Base-by-base conservation (phyloP, 2,888 invertebrate genomes). In the Eupeodes latifasciatus region DNA sequence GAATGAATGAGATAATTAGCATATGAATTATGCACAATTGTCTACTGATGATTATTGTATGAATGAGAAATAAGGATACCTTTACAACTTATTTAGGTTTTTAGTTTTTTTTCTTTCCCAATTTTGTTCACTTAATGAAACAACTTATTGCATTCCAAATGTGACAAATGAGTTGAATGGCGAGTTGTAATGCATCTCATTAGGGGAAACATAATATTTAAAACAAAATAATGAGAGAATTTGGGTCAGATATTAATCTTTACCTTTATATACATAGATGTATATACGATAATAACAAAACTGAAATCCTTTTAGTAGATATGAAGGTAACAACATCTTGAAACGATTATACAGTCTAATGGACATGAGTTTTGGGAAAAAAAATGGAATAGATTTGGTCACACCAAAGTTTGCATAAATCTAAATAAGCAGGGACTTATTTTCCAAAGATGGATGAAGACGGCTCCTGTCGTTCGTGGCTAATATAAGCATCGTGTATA, bases 1-100 rank as follows among this genome's bases (percentile, higher is more conserved):
- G 85, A 76, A 88, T 88, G 85, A 88, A 85, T 88, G 69, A 78
- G 67, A 75, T 78, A 85, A 88, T 88, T 88, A 78, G 75, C 84
- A 84, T 81, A 77, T 80, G 87, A 87, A 84, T 87, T 84, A 81
- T 72, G 19, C 11, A 51, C 78, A 64, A 62, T 82, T 53, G 51
- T 40, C n/a, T 55, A 34, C 47, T 80, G 76, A 67, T 67, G 76
- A 80, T 44, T 59, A 3, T 27, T 27, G 2, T 27, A 47, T 57
- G 47, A 16, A 64, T 57, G 51, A 40, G 69, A 57, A 44, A 77
- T 19, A 75, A 34, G 55, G 16, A 44, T 49, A 12, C 16, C 36
- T 12, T 16, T 76, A 40, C 40, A 40, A 40, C 69, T 55, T 47
- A 51, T 61, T 69, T 40, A 61, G 19, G 62, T 55, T 59, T 61